Percentiles rank a stretch among this genome's conserved stretches.
phyloP scores from a whole-genome alignment of 2,797 vertebrate genomes.

The Oryzias sinensis region DNA sequence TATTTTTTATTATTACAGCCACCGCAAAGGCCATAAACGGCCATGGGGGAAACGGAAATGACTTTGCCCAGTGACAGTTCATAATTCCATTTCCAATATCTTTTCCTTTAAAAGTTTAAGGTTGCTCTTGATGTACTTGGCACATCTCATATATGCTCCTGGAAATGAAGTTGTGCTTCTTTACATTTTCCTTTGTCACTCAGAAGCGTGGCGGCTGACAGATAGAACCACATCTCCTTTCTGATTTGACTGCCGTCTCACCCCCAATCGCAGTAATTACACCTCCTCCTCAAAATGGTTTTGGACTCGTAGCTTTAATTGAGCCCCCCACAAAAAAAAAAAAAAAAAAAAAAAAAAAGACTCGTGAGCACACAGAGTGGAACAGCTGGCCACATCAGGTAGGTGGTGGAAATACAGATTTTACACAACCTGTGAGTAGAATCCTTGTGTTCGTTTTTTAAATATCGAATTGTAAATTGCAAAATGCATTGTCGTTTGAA shows the following conservation, averaged over 20 bases:
- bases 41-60: slow-evolving; percentile 71
- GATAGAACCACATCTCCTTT: slow-evolving; percentile 60
- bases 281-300: slow-evolving; percentile 35
- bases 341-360: slow-evolving; percentile 42
- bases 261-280: slow-evolving; percentile 60
- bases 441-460: slow-evolving; percentile 1
- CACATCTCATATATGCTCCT: slow-evolving; percentile 56
- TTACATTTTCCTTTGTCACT: slow-evolving; percentile 49
- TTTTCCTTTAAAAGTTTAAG: slow-evolving; percentile 72
- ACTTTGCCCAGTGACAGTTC: slow-evolving; percentile 71
- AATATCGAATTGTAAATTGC: no score
- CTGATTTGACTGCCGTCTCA: slow-evolving; percentile 55
- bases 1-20: slow-evolving; percentile 78
- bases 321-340: slow-evolving; percentile 1
- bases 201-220: slow-evolving; percentile 52
- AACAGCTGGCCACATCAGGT: slow-evolving; percentile 14
- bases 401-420: slow-evolving; percentile 20
- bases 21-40: slow-evolving; percentile 72
- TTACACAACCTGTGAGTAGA: slow-evolving; percentile 35
- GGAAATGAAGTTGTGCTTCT: slow-evolving; percentile 32
- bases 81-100: slow-evolving; percentile 77
- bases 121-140: slow-evolving; percentile 60
- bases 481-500: no score
- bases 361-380: slow-evolving; percentile 25
- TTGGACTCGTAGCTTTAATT: slow-evolving; percentile 38